Percentiles rank a stretch among this genome's conserved stretches.
phyloP scores from a whole-genome alignment of 2,113 vertebrate species.

The Colius striatus region DNA sequence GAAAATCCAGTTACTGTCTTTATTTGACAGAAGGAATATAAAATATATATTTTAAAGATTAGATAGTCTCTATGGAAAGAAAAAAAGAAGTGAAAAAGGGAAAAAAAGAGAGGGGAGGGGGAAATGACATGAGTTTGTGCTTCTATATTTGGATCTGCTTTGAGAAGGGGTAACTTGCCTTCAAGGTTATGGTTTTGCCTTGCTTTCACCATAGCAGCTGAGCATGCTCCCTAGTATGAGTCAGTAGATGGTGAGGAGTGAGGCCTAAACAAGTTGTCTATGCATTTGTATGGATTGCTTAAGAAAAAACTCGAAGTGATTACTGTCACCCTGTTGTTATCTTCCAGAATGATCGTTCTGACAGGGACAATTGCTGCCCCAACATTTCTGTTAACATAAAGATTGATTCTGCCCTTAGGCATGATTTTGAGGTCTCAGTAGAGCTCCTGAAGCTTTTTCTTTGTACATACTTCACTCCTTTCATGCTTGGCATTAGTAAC shows the following conservation, averaged over 20 bases:
- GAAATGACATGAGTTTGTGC: fast-evolving
- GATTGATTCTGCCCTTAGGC: slow-evolving; percentile 8
- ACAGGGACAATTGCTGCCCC: background rate
- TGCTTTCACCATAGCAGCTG: background rate
- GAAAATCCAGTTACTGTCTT: background rate
- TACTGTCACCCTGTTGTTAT: background rate
- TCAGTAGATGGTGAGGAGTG: background rate
- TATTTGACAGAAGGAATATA: background rate
- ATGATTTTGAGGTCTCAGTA: background rate
- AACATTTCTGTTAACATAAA: background rate
- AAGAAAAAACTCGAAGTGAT: background rate
- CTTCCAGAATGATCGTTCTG: background rate
- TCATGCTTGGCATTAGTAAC: background rate
- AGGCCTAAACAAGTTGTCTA: background rate
- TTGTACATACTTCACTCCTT: background rate
- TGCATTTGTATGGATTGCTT: background rate
- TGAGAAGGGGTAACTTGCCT: background rate
- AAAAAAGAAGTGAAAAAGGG: background rate
- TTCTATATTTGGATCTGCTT: background rate
- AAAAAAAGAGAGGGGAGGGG: too few relatives aligned
- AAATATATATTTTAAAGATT: background rate
- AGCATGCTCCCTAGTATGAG: background rate
- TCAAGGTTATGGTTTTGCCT: background rate
- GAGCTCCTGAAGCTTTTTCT: background rate
- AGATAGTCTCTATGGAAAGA: background rate